Conservation (phyloP, 2,888 invertebrate species). For the Nomada fucata region DNA sequence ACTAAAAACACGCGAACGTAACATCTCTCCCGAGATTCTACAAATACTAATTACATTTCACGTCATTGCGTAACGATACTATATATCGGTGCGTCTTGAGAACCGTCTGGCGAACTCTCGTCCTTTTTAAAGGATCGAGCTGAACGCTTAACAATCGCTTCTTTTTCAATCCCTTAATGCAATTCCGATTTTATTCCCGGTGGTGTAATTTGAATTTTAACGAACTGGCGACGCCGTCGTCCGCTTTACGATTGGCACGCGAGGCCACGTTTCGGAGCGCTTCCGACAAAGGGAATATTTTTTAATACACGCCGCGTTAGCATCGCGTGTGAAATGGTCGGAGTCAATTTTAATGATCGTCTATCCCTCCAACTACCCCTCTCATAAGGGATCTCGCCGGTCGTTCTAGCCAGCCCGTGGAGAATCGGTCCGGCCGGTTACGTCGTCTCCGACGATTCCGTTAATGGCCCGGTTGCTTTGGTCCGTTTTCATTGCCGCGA, state of each 20-base stretch:
- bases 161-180: too few species aligned
- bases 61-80: too few species aligned
- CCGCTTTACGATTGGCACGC: background rate
- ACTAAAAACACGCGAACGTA: too few species aligned
- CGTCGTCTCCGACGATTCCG: constrained; percentile 19
- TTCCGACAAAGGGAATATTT: background rate
- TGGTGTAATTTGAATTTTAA: background rate
- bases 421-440: constrained; percentile 27
- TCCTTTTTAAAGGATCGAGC: too few species aligned
- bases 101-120: too few species aligned
- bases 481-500: constrained; percentile 26
- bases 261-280: background rate
- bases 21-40: too few species aligned
- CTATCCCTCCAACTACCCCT: constrained; percentile 16
- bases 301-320: background rate
- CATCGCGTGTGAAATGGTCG: constrained; percentile 6
- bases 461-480: constrained; percentile 37
- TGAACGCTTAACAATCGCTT: too few species aligned
- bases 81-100: too few species aligned
- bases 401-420: constrained; percentile 24
- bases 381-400: constrained; percentile 11
- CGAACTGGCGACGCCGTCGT: background rate
- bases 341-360: constrained; percentile 33
- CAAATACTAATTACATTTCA: too few species aligned
- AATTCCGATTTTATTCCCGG: too few species aligned